Evolutionary conservation across 2,797 vertebrate genomes (phyloP), one percentile per base, ranked within the genome.

Genomic region (Varecia variegata): DNA sequence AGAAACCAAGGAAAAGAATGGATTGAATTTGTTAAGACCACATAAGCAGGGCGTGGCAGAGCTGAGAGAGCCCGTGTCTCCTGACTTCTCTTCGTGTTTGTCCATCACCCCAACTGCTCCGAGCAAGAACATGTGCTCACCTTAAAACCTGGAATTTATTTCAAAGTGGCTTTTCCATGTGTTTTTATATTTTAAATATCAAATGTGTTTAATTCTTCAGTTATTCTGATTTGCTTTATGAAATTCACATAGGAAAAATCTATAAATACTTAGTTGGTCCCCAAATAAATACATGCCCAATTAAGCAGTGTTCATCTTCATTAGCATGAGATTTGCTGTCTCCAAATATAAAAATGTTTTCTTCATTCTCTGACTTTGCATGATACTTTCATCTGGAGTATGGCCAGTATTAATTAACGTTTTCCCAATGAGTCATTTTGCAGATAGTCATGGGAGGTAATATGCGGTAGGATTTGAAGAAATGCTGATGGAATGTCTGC

Each of bases 71-170:
- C 14, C 60, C 25, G 1, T 20, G 3, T 15, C 32, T 20, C 5
- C 52, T 1, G 25, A 21, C 1, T 14, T 18, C 81, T 5, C 21
- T 50, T 1, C 6, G 2, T 4, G 38, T 32, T 58, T 30, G 62
- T 14, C 62, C 40, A 2, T 43, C 17, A 6, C 45, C 38, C 17
- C 27, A 5, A 0, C n/a, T 14, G 5, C 15, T n/a, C 47, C 8
- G 15, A 2, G 21, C 20, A 4, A 4, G 32, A 23, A 25, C 3
- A 14, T 0, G 3, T 0, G 12, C 17, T n/a, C 27, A 7, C 35
- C 70, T 35, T 50, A 35, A 47, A 20, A 52, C 12, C 30, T 35
- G 50, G 14, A 23, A 25, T 58, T 38, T 17, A 30, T 58, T 43
- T 17, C 73, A 21, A 85, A 73, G 5, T 5, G 32, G 0, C 35